phyloP scores from a whole-genome alignment of 1,140 invertebrate species.

The Helicoverpa armigera region DNA sequence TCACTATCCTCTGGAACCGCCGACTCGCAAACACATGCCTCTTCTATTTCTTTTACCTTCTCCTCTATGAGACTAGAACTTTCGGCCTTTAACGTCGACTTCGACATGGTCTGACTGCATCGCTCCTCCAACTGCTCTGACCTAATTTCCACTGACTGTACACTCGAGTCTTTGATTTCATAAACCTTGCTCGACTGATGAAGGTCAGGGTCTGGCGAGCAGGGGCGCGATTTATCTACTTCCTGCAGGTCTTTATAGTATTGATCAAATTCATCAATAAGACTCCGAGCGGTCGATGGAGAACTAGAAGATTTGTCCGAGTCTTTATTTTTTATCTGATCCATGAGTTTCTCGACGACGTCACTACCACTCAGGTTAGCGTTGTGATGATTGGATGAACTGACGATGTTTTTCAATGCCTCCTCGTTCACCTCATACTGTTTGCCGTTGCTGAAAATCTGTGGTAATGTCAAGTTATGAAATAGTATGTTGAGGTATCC shows the following conservation, averaged over 20 bases:
- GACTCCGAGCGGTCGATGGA: constrained; percentile 76
- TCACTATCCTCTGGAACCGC: constrained; percentile 51
- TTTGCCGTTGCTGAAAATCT: constrained; percentile 79
- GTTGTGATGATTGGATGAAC: constrained; percentile 63
- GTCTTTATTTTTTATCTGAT: constrained; percentile 73
- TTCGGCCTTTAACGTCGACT: neutral
- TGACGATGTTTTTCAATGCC: constrained; percentile 75
- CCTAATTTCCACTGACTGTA: constrained; percentile 33
- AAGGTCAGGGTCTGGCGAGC: constrained; percentile 45
- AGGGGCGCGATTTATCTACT: constrained; percentile 56
- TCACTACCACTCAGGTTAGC: constrained; percentile 61
- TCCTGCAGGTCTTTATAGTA: constrained; percentile 73
- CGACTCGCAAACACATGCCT: constrained; percentile 57
- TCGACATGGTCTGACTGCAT: neutral
- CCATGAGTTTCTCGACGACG: constrained; percentile 70
- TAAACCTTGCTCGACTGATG: constrained; percentile 32
- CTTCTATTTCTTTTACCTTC: constrained; percentile 1
- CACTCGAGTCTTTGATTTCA: constrained; percentile 51
- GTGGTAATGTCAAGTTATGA: constrained; percentile 72
- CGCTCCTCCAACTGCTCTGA: neutral
- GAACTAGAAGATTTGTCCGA: constrained; percentile 62
- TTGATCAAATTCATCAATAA: constrained; percentile 79
- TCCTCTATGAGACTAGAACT: neutral
- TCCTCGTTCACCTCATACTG: constrained; percentile 83
- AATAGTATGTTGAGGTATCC: constrained; percentile 82